These are phyloP conservation scores for Ameiurus melas DNA, from an alignment of 2,113 vertebrate species.

Conservation along the genomic window DNA sequence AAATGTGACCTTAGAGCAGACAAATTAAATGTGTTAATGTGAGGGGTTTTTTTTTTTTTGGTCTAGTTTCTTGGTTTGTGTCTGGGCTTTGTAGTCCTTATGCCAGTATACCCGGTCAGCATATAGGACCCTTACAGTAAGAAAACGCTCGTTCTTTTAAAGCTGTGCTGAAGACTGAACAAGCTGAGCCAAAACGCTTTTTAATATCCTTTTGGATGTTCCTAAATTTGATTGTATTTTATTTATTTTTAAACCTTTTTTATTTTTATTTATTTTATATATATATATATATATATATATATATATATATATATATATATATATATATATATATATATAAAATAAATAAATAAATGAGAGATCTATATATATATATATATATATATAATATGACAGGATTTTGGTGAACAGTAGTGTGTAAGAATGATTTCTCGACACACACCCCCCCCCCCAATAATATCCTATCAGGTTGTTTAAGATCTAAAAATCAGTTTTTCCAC, in stretches of 20 bases:
- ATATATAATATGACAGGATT: too few relatives aligned
- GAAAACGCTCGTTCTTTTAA: background rate
- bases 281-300: too few relatives aligned
- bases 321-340: too few relatives aligned
- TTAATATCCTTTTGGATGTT: background rate
- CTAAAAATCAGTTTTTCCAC: background rate
- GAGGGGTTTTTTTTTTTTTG: background rate
- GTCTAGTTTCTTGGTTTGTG: background rate
- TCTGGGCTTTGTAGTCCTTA: background rate
- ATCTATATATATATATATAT: too few relatives aligned
- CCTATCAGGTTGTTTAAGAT: background rate
- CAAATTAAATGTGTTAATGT: background rate
- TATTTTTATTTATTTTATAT: too few relatives aligned
- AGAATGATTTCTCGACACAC: too few relatives aligned
- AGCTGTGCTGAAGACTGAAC: background rate
- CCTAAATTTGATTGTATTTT: background rate
- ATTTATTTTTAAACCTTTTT: background rate
- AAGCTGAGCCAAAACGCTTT: background rate
- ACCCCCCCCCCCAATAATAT: too few relatives aligned
- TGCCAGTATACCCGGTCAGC: too few relatives aligned
- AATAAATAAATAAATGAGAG: too few relatives aligned
- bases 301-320: too few relatives aligned
- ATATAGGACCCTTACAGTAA: background rate
- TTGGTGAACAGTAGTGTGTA: too few relatives aligned
- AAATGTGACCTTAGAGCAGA: background rate